Evolutionary conservation across 2,888 invertebrate genomes (phyloP).

Genomic region (Scaptomyza polygonia): DNA sequence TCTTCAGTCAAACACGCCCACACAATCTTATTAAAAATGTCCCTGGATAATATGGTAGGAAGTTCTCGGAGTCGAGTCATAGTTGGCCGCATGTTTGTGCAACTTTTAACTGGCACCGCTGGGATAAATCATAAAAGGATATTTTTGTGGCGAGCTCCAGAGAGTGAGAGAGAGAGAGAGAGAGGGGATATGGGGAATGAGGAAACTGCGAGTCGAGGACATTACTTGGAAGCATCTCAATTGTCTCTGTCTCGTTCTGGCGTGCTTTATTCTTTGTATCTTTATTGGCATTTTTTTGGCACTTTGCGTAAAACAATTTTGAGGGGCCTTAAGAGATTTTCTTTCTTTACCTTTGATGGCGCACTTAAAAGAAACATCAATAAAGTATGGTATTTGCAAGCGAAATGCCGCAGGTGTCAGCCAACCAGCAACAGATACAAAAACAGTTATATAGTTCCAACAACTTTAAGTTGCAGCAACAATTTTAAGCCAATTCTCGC

Average conservation of each 20-base stretch:
- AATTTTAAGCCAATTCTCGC: constrained; percentile 5
- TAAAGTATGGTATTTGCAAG: constrained; percentile 27
- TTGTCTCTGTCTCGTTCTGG: neutral
- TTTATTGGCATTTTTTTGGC: constrained; percentile 66
- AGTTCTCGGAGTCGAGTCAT: constrained; percentile 13
- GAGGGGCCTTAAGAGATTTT: constrained; percentile 52
- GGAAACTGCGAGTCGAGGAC: constrained; percentile 24
- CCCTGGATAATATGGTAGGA: constrained; percentile 55
- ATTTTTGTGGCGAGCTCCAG: constrained; percentile 52
- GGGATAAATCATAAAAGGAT: constrained; percentile 76
- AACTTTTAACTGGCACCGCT: constrained; percentile 72
- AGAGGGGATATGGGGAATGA: neutral
- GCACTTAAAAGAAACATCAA: constrained; percentile 45
- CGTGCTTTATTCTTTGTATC: constrained; percentile 1
- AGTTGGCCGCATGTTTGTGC: constrained; percentile 60
- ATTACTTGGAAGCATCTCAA: constrained; percentile 38
- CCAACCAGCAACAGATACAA: constrained; percentile 3
- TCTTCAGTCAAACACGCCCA: constrained; percentile 51
- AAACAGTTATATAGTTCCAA: neutral
- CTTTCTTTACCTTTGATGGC: constrained; percentile 46
- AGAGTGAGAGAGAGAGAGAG: neutral
- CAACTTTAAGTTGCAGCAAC: constrained; percentile 27
- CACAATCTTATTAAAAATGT: constrained; percentile 74
- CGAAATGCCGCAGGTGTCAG: constrained; percentile 47
- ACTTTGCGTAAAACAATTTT: constrained; percentile 64